Base-by-base conservation (phyloP, 2,888 invertebrate genomes). In the Ctena decussata region DNA sequence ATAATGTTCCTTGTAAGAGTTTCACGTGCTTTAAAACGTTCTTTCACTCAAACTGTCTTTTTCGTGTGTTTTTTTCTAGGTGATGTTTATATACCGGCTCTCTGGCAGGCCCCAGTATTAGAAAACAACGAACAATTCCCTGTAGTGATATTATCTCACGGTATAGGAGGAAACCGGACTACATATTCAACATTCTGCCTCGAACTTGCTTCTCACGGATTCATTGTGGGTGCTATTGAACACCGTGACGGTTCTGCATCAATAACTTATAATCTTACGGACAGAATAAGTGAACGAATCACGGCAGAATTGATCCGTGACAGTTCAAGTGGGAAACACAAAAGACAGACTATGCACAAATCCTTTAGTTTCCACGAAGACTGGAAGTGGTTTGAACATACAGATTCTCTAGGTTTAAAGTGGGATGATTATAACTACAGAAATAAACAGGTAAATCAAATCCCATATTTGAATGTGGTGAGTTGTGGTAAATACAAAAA, bases 141-240 rank as follows among this genome's bases (percentile, higher is more conserved):
- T 57, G 96, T 97, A 30, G 93, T 97, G 41, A 95, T 97, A 37
- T 96, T 97, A 91, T 97, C 97, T 0, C 97, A 97, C 93, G 97
- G 97, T 0, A 96, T 97, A 39, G 97, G 97, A 0, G 97, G 97
- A 0, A 96, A 96, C 90, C 95, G 97, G 86, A 97, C 97, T 78
- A 96, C 97, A n/a, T 97, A 97, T 93, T 97, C 97, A 37, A 96
- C 96, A 3, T 96, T 97, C 69, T 97, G 97, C 92, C 95, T 96
- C 69, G 97, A 97, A 90, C 93, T 97, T 78, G 97, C 97, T 0
- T 97, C 97, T 0, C 96, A 97, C 91, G 97, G 97, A 1, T 97
- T 96, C 94, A 94, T 97, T 15, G 97, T 97, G 0, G 97, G 97
- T 1, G 97, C 97, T n/a, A 92, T 97, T 27, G 97, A 97, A 94